Percentiles rank a stretch among this genome's conserved stretches.
These are phyloP conservation scores for Acropora tenuis DNA, from an alignment of 64 coral and sea anemone species.

Conservation along the genomic window DNA sequence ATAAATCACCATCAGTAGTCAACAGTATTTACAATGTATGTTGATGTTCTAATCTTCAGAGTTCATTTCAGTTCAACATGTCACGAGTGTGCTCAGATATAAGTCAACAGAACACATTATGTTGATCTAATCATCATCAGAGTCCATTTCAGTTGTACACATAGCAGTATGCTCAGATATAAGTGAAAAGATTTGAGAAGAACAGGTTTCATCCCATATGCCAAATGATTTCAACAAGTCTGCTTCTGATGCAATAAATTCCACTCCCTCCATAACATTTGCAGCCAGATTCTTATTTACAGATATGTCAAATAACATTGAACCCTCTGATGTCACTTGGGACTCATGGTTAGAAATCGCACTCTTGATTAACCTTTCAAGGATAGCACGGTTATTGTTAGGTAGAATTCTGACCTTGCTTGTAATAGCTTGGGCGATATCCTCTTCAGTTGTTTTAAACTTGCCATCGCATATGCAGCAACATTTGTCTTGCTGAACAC, in stretches of 20 bases:
- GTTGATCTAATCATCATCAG: neutral
- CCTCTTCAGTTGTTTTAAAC: neutral
- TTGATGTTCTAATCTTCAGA: no score
- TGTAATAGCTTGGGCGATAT: neutral
- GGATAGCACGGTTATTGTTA: conserved; percentile 23
- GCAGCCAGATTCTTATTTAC: conserved; percentile 32
- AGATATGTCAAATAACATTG: conserved; percentile 50
- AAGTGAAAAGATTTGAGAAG: conserved; percentile 3
- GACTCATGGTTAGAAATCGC: conserved; percentile 1
- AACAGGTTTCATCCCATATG: conserved; percentile 58
- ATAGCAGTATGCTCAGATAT: no score
- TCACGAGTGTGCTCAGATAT: neutral
- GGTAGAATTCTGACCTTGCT: conserved; percentile 39
- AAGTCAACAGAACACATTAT: neutral
- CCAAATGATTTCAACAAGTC: conserved; percentile 41
- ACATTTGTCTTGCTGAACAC: conserved; percentile 54
- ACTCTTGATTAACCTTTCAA: conserved; percentile 32
- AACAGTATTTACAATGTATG: no score
- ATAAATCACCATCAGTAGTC: no score
- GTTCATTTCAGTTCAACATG: no score
- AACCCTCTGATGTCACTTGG: neutral
- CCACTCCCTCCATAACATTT: conserved; percentile 42
- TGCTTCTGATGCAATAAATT: conserved; percentile 44
- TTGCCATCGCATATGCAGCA: conserved; percentile 62
- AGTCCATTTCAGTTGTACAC: no score